A percentile compares a stretch with the other conserved stretches of the same genome.
phyloP scores from a whole-genome alignment of 2,888 invertebrate genomes.

The Tortrix viridana region DNA sequence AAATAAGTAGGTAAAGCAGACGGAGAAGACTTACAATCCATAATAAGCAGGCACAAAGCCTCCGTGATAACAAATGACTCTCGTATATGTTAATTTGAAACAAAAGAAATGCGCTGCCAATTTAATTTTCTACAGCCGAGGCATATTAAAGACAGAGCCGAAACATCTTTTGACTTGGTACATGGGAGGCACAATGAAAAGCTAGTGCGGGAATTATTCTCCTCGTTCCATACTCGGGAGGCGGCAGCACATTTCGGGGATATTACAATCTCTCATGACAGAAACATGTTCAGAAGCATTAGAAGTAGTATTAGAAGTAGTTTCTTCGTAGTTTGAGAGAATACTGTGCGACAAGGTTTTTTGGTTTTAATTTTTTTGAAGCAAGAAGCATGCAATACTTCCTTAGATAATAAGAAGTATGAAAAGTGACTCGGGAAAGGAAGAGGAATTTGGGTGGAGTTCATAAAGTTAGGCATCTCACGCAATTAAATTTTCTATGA shows the following conservation, averaged over 20 bases:
- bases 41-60: slow-evolving; percentile 18
- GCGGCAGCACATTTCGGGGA: slow-evolving; percentile 2
- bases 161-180: slow-evolving; percentile 20
- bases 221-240: slow-evolving; percentile 3
- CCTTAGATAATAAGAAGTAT: too few species aligned
- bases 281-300: background rate
- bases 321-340: too few species aligned
- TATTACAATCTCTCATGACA: slow-evolving; percentile 8
- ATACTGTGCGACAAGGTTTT: too few species aligned
- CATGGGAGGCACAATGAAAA: slow-evolving; percentile 22
- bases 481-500: too few species aligned
- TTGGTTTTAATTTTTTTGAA: too few species aligned
- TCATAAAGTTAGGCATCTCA: too few species aligned
- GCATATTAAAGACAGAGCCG: slow-evolving; percentile 22
- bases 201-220: slow-evolving; percentile 12
- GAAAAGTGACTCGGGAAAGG: too few species aligned
- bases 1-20: background rate
- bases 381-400: too few species aligned
- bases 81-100: slow-evolving; percentile 21
- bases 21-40: slow-evolving; percentile 5
- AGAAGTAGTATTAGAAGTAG: background rate
- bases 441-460: too few species aligned
- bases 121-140: slow-evolving; percentile 19
- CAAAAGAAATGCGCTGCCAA: slow-evolving; percentile 19
- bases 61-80: slow-evolving; percentile 20